Percentiles rank a stretch among this genome's conserved stretches.
These are phyloP conservation scores for Eupithecia insigniata DNA, from an alignment of 2,888 invertebrate genomes.

Conservation along the genomic window DNA sequence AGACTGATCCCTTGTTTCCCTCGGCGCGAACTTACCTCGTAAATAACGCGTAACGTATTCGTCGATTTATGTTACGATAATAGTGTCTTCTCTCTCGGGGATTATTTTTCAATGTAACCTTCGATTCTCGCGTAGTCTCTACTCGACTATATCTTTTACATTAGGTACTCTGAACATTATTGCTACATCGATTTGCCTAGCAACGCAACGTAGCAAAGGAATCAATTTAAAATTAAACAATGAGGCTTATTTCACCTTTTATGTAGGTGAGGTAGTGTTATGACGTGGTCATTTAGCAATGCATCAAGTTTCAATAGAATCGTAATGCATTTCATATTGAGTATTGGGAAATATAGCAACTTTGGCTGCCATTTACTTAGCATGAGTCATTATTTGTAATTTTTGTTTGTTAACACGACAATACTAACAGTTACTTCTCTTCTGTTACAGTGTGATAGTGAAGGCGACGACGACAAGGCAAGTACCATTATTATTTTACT, in stretches of 20 bases:
- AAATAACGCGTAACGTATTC: slow-evolving; percentile 77
- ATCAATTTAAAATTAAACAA: slow-evolving; percentile 15
- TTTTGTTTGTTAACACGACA: background rate
- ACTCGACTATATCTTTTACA: slow-evolving; percentile 10
- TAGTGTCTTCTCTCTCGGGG: slow-evolving; percentile 64
- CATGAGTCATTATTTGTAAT: slow-evolving; percentile 25
- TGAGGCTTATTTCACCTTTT: slow-evolving; percentile 18
- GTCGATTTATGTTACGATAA: slow-evolving; percentile 74
- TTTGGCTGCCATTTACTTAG: slow-evolving; percentile 24
- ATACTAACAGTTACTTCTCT: slow-evolving; percentile 64
- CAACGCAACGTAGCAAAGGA: slow-evolving; percentile 6
- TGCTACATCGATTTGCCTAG: slow-evolving; percentile 11
- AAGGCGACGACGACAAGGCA: slow-evolving; percentile 96
- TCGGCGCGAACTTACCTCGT: slow-evolving; percentile 72
- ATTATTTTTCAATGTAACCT: slow-evolving; percentile 49
- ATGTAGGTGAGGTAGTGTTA: slow-evolving; percentile 9
- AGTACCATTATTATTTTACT: slow-evolving; percentile 70
- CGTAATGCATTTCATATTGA: slow-evolving; percentile 20
- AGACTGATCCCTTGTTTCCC: slow-evolving; percentile 77
- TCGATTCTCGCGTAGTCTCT: slow-evolving; percentile 21
- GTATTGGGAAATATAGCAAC: slow-evolving; percentile 28
- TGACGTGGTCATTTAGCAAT: slow-evolving; percentile 23
- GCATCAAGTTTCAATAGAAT: slow-evolving; percentile 18
- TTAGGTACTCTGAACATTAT: slow-evolving; percentile 13
- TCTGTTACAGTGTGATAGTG: slow-evolving; percentile 95